Evolutionary conservation across 2,888 invertebrate species (phyloP).

Genomic region (Chaetoderma sp.): DNA sequence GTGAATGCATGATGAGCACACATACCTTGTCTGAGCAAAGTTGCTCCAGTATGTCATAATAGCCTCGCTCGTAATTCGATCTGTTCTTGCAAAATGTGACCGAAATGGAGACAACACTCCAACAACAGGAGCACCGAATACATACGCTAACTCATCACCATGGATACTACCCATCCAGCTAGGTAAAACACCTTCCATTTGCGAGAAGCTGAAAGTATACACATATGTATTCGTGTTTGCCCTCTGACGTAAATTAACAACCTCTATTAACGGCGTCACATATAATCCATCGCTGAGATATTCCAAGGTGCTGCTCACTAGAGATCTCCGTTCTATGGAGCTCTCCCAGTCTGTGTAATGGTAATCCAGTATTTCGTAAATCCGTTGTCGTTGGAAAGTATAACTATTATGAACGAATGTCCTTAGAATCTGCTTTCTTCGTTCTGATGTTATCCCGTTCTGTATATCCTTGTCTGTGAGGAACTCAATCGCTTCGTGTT

Average conservation of each 20-base stretch:
- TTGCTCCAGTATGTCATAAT: conserved; percentile 67
- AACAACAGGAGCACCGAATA: conserved; percentile 65
- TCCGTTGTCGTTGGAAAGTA: conserved; percentile 91
- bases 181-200: conserved; percentile 88
- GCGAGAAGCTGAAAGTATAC: conserved; percentile 78
- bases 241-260: conserved; percentile 86
- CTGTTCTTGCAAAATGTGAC: conserved; percentile 48
- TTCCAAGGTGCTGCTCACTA: conserved; percentile 87
- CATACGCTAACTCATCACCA: conserved; percentile 64
- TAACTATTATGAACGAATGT: conserved; percentile 91
- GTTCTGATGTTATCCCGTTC: conserved; percentile 91
- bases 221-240: conserved; percentile 72
- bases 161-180: conserved; percentile 26
- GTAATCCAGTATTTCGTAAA: conserved; percentile 93
- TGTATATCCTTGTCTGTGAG: conserved; percentile 85
- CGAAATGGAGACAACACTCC: conserved; percentile 63
- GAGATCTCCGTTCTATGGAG: conserved; percentile 79
- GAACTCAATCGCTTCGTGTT: conserved; percentile 83
- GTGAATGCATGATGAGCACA: no score
- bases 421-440: conserved; percentile 88
- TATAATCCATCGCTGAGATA: conserved; percentile 89
- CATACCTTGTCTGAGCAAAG: conserved; percentile 67
- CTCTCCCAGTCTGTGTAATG: conserved; percentile 93
- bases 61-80: conserved; percentile 59
- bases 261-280: conserved; percentile 86